Evolutionary conservation across 2,888 invertebrate species (phyloP).

Genomic region (Papilio demoleus): DNA sequence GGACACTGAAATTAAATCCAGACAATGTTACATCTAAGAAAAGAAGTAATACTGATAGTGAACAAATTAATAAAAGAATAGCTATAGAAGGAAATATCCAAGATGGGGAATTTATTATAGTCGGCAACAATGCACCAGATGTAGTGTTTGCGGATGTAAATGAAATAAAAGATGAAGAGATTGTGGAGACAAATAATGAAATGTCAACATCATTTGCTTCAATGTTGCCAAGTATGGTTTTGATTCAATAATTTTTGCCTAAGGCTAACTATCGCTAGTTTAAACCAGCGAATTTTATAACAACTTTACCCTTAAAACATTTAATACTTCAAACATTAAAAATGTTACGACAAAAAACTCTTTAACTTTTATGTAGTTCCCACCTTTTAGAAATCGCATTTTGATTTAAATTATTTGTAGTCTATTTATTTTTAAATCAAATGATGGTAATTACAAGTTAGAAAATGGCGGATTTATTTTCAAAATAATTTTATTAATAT

Average conservation of each 20-base stretch:
- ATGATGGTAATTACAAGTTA: no score
- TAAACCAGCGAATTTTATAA: no score
- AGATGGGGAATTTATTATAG: slow-evolving; percentile 33
- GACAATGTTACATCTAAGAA: slow-evolving; percentile 37
- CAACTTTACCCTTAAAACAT: no score
- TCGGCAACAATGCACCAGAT: slow-evolving; percentile 49
- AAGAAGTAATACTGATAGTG: not conserved
- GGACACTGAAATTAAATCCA: slow-evolving; percentile 50
- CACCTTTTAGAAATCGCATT: no score
- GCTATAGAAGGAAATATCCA: not conserved
- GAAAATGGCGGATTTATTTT: no score
- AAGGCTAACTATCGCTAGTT: no score
- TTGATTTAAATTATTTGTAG: no score
- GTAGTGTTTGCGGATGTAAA: slow-evolving; percentile 71
- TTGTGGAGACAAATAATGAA: slow-evolving; percentile 58
- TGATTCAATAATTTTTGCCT: not conserved
- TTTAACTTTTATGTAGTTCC: not conserved
- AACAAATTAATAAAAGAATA: slow-evolving; percentile 24
- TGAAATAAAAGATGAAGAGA: slow-evolving; percentile 53
- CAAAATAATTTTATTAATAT: not conserved
- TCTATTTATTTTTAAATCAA: no score
- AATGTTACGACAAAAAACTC: slow-evolving; percentile 5
- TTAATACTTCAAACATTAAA: no score
- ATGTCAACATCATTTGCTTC: slow-evolving; percentile 39
- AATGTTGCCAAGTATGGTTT: slow-evolving; percentile 35